These are phyloP conservation scores for Brachylomia viminalis DNA, from an alignment of 2,888 invertebrate genomes.

Conservation along the genomic window DNA sequence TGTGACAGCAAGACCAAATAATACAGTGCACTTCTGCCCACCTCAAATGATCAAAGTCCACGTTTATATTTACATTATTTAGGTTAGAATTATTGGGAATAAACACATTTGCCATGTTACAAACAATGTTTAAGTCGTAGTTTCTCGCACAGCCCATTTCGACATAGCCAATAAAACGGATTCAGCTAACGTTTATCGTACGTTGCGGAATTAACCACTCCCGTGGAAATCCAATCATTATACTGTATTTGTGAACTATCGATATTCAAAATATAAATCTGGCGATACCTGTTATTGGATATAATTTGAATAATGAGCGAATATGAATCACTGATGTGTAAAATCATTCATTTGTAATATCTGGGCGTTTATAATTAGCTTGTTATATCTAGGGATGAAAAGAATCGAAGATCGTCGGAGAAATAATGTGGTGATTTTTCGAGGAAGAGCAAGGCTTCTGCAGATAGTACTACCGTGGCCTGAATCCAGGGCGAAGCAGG, in stretches of 20 bases:
- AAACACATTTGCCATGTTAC: constrained; percentile 38
- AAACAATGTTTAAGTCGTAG: constrained; percentile 42
- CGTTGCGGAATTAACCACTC: constrained; percentile 37
- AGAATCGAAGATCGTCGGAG: not conserved
- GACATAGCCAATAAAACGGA: constrained; percentile 39
- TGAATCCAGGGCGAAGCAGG: not conserved
- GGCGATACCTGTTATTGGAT: not conserved
- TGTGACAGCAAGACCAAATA: not conserved
- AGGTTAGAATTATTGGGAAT: constrained; percentile 44
- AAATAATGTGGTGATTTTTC: not conserved
- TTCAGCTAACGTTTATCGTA: constrained; percentile 17
- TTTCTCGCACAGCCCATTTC: constrained; percentile 32
- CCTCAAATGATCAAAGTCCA: constrained; percentile 20
- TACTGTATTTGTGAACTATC: constrained; percentile 11
- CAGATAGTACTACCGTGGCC: not conserved
- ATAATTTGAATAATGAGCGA: constrained; percentile 8
- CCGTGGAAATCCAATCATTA: constrained; percentile 26
- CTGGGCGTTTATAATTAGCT: not conserved
- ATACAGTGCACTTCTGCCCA: constrained; percentile 11
- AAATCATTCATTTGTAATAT: not conserved
- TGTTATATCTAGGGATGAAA: not conserved
- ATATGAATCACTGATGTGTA: not conserved
- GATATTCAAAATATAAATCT: constrained; percentile 20
- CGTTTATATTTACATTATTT: constrained; percentile 42
- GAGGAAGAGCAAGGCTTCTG: too few relatives aligned